Conservation (phyloP, 2,888 invertebrate species). For the Perizoma affinitatum region DNA sequence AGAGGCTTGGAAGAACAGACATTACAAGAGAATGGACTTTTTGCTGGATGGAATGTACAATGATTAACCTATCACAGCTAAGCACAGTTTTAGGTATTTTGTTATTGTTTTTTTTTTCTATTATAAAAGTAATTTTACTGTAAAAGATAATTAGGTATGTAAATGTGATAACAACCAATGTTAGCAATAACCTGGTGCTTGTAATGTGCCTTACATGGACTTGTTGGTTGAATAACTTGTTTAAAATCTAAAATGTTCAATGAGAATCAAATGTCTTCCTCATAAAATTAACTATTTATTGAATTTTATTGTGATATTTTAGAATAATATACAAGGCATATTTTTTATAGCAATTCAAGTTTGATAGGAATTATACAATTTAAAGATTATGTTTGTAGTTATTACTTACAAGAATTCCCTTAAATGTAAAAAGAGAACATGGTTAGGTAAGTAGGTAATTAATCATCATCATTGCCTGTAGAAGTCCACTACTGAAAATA, state of each 20-base stretch:
- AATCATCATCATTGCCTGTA: no score
- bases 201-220: conserved; percentile 36
- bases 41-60: conserved; percentile 95
- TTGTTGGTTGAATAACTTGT: conserved; percentile 14
- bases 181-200: conserved; percentile 33
- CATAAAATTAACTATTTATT: conserved; percentile 45
- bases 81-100: conserved; percentile 5
- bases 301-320: conserved; percentile 54
- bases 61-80: conserved; percentile 76
- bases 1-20: conserved; percentile 93
- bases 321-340: conserved; percentile 20
- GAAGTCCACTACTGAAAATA: no score
- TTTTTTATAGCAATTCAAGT: conserved; percentile 6
- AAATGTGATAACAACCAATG: conserved; percentile 22
- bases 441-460: no score
- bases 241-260: conserved; percentile 2
- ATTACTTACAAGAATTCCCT: no score
- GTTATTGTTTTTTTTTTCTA: conserved; percentile 6
- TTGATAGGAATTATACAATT: conserved; percentile 9
- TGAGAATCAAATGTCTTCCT: conserved; percentile 47
- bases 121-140: conserved; percentile 10
- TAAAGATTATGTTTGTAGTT: background rate
- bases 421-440: no score
- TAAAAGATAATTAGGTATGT: conserved; percentile 4
- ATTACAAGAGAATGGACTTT: conserved; percentile 94